Evolutionary conservation across 2,888 invertebrate genomes (phyloP).

Genomic region (Ecliptopera silaceata): DNA sequence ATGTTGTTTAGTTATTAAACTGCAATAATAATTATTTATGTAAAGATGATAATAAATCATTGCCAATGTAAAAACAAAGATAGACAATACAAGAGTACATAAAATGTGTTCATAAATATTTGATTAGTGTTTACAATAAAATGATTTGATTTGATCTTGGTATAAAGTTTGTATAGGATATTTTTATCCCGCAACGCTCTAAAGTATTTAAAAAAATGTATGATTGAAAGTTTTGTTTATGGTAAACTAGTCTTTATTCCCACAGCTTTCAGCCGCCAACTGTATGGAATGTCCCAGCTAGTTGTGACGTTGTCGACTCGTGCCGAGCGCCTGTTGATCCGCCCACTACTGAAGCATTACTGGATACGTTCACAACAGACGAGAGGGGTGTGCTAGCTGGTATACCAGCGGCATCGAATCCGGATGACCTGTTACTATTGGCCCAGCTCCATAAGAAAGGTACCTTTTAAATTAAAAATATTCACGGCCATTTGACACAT

Average conservation of each 20-base stretch:
- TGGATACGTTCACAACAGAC: constrained; percentile 86
- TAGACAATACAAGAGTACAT: no score
- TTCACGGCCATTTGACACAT: no score
- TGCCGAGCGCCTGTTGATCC: constrained; percentile 52
- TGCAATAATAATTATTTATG: no score
- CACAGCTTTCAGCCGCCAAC: constrained; percentile 77
- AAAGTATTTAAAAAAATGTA: no score
- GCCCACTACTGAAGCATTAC: constrained; percentile 58
- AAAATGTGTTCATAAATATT: no score
- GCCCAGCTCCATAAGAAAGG: constrained; percentile 85
- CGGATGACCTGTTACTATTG: constrained; percentile 89
- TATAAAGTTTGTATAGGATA: no score
- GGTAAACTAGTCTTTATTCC: not conserved
- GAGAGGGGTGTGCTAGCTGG: constrained; percentile 86
- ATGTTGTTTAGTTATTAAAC: constrained; percentile 12
- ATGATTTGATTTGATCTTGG: no score
- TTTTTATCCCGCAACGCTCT: no score
- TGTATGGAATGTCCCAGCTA: constrained; percentile 65
- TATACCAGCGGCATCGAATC: constrained; percentile 89
- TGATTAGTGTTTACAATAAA: no score
- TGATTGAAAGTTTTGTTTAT: not conserved
- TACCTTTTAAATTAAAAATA: no score
- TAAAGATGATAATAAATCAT: constrained; percentile 54
- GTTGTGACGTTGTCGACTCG: constrained; percentile 64
- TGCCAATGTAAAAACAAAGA: no score